phyloP scores from a whole-genome alignment of 1,140 invertebrate genomes.

The Brachionus angularis region DNA sequence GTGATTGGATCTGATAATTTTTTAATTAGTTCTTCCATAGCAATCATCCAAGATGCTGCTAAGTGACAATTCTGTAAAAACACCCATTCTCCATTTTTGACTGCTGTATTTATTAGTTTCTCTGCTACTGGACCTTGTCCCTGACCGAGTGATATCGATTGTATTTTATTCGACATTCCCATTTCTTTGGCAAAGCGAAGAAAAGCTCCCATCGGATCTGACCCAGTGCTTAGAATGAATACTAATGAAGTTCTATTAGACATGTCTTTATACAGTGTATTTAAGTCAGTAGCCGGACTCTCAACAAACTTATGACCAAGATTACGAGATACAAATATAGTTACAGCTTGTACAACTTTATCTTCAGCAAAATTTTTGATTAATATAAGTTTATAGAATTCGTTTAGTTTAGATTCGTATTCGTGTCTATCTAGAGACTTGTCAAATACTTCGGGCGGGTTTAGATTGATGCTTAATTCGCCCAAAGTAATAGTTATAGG shows the following conservation, averaged over 20 bases:
- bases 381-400: constrained; percentile 58
- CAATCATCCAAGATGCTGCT: constrained; percentile 58
- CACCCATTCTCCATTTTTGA: constrained; percentile 57
- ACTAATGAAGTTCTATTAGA: constrained; percentile 55
- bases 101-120: constrained; percentile 54
- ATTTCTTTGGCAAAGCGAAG: constrained; percentile 66
- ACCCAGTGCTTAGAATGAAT: constrained; percentile 58
- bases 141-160: constrained; percentile 61
- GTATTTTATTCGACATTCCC: constrained; percentile 56
- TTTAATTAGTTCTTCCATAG: constrained; percentile 56
- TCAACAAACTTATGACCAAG: constrained; percentile 74
- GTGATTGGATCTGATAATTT: constrained; percentile 50
- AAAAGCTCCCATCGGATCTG: constrained; percentile 64
- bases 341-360: constrained; percentile 67
- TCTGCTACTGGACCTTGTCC: constrained; percentile 59
- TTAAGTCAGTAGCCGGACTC: constrained; percentile 67
- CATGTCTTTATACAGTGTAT: constrained; percentile 65
- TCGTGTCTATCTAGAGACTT: neutral
- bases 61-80: constrained; percentile 57
- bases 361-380: constrained; percentile 55
- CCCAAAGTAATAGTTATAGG: neutral
- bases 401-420: constrained; percentile 4
- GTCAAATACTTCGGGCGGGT: neutral
- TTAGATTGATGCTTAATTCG: constrained; percentile 21
- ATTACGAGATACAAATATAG: constrained; percentile 70